These are phyloP conservation scores for Scaptomyza montana DNA, from an alignment of 1,140 invertebrate genomes.

Conservation along the genomic window DNA sequence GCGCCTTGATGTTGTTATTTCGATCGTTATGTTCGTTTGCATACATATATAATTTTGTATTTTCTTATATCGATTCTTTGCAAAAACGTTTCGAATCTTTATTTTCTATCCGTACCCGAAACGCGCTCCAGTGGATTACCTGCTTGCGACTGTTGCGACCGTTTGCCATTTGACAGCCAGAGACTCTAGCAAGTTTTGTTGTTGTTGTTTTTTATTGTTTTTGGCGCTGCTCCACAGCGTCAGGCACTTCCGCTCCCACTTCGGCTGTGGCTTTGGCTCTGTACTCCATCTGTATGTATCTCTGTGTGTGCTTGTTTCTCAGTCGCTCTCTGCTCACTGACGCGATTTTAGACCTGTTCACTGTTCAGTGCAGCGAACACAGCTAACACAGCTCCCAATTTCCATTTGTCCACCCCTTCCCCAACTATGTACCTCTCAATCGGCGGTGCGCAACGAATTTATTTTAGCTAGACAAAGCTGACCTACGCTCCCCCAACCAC, in stretches of 20 bases:
- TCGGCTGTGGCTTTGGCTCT: constrained; percentile 9
- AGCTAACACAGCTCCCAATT: not conserved
- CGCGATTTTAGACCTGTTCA: constrained; percentile 41
- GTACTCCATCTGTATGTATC: constrained; percentile 10
- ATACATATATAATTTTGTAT: constrained; percentile 20
- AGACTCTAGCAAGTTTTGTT: not conserved
- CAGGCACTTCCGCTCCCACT: constrained; percentile 32
- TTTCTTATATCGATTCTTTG: constrained; percentile 27
- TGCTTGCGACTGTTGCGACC: constrained; percentile 59
- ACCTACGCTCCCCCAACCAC: constrained; percentile 9
- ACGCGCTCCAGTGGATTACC: constrained; percentile 70
- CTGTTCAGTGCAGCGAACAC: constrained; percentile 5
- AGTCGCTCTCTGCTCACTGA: constrained; percentile 44
- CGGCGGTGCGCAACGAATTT: constrained; percentile 57
- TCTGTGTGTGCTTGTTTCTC: not conserved
- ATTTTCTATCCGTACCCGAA: constrained; percentile 59
- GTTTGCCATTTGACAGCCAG: constrained; percentile 36
- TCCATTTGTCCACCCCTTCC: constrained; percentile 5
- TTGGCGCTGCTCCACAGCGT: constrained; percentile 23
- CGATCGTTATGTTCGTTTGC: constrained; percentile 10
- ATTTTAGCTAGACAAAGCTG: constrained; percentile 21
- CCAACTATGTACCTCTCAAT: not conserved
- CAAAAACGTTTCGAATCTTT: constrained; percentile 10
- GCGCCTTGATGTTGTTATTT: constrained; percentile 5
- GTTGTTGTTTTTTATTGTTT: not conserved